Evolutionary conservation across 2,113 vertebrate species (phyloP), one percentile per base, ranked within the genome.

Genomic region (Rhodinocichla rosea): DNA sequence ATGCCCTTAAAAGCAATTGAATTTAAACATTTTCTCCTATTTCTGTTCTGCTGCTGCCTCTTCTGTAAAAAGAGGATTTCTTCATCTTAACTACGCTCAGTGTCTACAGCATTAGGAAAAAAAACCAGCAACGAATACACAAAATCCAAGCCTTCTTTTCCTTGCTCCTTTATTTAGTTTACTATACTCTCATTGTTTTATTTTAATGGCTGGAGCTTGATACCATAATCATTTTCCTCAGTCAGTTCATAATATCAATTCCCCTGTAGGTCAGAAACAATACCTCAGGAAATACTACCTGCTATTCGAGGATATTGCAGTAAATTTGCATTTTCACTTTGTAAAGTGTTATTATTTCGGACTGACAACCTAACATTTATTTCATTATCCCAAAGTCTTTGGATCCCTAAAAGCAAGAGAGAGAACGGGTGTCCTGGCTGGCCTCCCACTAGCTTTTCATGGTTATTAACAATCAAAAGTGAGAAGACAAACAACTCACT

Each of bases 291-390:
- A 98, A 97, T 79, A 95, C 75, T 96, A 97, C 95, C 97, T 97
- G 95, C 92, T 97, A 96, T 95, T 98, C 90, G 80, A 89, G 82
- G 75, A 97, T 96, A 97, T 84, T 49, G 5, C 93, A 97, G 97
- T 97, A 98, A 98, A 97, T 97, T 96, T 98, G 94, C 90, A 96
- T 97, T 98, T 98, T 95, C 88, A 94, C 78, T 97, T 92, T 88
- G 91, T 63, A 92, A 94, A 90, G 94, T 88, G 80, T 95, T 96
- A 89, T 84, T 78, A 93, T 94, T 97, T 96, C 77, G 80, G 74
- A 97, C 81, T 92, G 92, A 96, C 83, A 96, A 90, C 44, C 52
- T 83, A 74, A 55, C 45, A 62, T 52, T 74, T 89, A 83, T 80
- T 97, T 89, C 84, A 92, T 90, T 88, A 92, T 85, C 62, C 60